Percentiles rank a stretch among this genome's conserved stretches.
phyloP scores from a whole-genome alignment of 2,888 invertebrate species.

The Cabera pusaria region DNA sequence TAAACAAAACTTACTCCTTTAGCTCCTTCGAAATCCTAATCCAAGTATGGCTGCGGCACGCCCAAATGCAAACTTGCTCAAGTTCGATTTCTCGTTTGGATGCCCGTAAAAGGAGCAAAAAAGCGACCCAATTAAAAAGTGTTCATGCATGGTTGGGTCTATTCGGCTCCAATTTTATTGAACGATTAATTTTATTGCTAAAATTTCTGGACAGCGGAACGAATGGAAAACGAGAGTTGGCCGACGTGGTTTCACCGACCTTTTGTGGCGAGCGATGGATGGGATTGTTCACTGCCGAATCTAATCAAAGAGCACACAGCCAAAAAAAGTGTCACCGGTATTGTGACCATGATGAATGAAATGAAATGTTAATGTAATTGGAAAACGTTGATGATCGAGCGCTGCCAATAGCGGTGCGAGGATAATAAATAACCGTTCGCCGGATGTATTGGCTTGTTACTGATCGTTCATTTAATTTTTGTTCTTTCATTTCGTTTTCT shows the following conservation, averaged over 20 bases:
- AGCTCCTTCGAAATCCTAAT: slow-evolving; percentile 9
- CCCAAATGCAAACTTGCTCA: slow-evolving; percentile 49
- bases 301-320: slow-evolving; percentile 67
- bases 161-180: slow-evolving; percentile 78
- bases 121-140: slow-evolving; percentile 79
- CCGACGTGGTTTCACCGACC: slow-evolving; percentile 58
- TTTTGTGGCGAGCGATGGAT: slow-evolving; percentile 73
- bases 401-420: slow-evolving; percentile 35
- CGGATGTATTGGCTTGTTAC: slow-evolving; percentile 35
- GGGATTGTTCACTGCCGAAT: slow-evolving; percentile 60
- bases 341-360: slow-evolving; percentile 62
- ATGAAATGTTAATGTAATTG: slow-evolving; percentile 69
- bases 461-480: slow-evolving; percentile 25
- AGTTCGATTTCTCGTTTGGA: slow-evolving; percentile 70
- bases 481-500: slow-evolving; percentile 5
- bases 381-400: slow-evolving; percentile 52
- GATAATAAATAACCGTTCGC: slow-evolving; percentile 42
- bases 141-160: slow-evolving; percentile 77
- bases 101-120: slow-evolving; percentile 68
- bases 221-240: slow-evolving; percentile 69
- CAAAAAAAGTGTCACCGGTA: slow-evolving; percentile 53
- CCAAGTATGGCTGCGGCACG: slow-evolving; percentile 17
- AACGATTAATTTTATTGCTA: slow-evolving; percentile 82
- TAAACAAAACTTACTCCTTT: slow-evolving; percentile 22
- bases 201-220: slow-evolving; percentile 80